Conservation (phyloP, 1,140 invertebrate genomes). For the Hermetia illucens region DNA sequence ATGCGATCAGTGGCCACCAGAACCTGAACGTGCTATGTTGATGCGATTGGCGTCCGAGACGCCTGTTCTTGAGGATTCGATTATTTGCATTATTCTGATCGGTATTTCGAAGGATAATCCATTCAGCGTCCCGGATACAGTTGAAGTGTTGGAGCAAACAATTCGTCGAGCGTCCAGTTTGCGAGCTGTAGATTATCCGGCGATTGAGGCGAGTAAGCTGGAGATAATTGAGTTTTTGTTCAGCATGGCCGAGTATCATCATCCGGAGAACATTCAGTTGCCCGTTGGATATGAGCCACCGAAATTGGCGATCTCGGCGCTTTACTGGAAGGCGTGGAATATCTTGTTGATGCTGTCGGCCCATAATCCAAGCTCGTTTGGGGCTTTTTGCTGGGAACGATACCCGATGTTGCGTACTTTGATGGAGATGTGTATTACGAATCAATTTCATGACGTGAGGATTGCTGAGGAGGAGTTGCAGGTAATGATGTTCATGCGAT, state of each 20-base stretch:
- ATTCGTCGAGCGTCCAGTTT: conserved; percentile 69
- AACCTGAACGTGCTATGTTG: conserved; percentile 64
- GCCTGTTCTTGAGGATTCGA: conserved; percentile 69
- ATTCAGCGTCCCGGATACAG: conserved; percentile 60
- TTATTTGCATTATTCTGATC: conserved; percentile 67
- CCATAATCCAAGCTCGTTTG: conserved; percentile 82
- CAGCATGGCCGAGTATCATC: conserved; percentile 77
- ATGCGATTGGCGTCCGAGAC: conserved; percentile 75
- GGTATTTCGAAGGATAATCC: conserved; percentile 76
- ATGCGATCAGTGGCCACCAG: conserved; percentile 88
- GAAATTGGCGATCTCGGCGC: conserved; percentile 72
- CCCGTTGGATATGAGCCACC: conserved; percentile 75
- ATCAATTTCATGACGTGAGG: conserved; percentile 30
- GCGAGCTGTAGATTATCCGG: conserved; percentile 46
- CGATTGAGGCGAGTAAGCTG: conserved; percentile 60
- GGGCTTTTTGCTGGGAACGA: conserved; percentile 69
- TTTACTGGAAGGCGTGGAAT: conserved; percentile 92
- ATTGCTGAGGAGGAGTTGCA: conserved; percentile 25
- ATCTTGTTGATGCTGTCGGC: conserved; percentile 79
- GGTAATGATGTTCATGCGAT: too few species aligned
- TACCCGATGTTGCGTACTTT: conserved; percentile 85
- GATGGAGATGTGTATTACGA: conserved; percentile 97
- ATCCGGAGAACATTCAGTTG: conserved; percentile 83
- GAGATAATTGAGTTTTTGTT: conserved; percentile 84
- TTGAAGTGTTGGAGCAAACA: conserved; percentile 74